Evolutionary conservation across 2,113 vertebrate species (phyloP), one percentile per base, ranked within the genome.

Genomic region (Malurus cyaneus): DNA sequence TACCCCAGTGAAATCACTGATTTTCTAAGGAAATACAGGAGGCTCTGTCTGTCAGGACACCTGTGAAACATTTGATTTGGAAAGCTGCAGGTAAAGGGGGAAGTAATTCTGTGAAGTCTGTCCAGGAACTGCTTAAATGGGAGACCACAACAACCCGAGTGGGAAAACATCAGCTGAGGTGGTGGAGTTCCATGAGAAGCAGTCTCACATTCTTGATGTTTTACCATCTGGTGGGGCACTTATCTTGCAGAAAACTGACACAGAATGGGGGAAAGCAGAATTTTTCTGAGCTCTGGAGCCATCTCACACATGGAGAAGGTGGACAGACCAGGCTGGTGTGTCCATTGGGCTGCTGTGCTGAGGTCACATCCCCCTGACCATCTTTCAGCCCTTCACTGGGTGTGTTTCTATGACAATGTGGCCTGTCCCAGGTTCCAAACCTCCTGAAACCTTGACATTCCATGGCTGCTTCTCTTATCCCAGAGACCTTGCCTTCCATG

Each of bases 71-170:
- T 47, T 57, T 39, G 5, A 39, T 65, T 71, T 65, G 41, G 60
- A 31, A 60, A 80, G 25, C 65, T 60, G 24, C 11, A 52, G 14
- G 12, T 49, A 36, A 93, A 44, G 61, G 39, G 82, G 74, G 7
- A 69, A 56, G 39, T 21, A 39, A 25, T 74, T 81, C 47, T 81
- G 46, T 46, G 29, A 41, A 25, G 34, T 52, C 50, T 85, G 8
- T 49, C 25, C 67, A 50, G 53, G 52, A 89, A 5, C 24, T 93
- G 71, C 57, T 42, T 70, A 5, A 44, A n/a, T 42, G 52, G n/a
- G 56, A 82, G 52, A 61, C 4, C 21, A 34, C 20, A 47, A 2
- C 1, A 4, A 42, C 52, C 29, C 0, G 0, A 28, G 31, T 23
- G 26, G 34, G 17, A 20, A 50, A 46, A 5, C 20, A 8, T 28